Percentiles rank a stretch among this genome's conserved stretches.
Conservation (phyloP, 1,140 invertebrate genomes). For the Leguminivora glycinivorella region DNA sequence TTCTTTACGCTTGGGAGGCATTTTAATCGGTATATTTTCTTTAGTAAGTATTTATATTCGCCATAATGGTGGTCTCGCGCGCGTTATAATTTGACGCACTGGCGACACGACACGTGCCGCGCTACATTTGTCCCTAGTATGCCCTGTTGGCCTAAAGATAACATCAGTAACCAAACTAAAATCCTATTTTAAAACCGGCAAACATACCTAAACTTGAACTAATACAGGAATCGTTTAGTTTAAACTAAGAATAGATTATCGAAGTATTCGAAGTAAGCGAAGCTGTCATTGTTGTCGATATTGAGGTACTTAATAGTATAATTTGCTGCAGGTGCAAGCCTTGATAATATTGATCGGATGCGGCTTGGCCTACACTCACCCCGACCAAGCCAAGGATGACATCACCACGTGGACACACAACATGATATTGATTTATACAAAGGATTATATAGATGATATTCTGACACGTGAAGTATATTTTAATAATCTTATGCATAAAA, state of each 20-base stretch:
- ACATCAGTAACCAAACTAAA: no score
- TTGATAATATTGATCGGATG: conserved; percentile 41
- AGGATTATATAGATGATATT: conserved; percentile 44
- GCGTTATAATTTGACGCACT: no score
- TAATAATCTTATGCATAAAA: background rate
- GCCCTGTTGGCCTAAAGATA: no score
- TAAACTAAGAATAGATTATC: no score
- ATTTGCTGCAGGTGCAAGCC: conserved; percentile 50
- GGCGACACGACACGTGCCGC: no score
- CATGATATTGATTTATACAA: conserved; percentile 51
- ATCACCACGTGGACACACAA: conserved; percentile 44
- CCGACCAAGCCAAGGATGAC: conserved; percentile 43
- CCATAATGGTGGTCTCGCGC: no score
- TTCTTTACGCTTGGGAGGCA: conserved; percentile 64
- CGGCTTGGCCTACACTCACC: conserved; percentile 43
- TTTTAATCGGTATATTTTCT: conserved; percentile 61
- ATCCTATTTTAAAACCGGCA: no score
- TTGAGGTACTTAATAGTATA: conserved; percentile 24
- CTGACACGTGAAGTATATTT: conserved; percentile 42
- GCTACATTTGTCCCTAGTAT: no score
- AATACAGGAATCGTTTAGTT: no score
- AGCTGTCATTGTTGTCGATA: background rate
- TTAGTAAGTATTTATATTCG: conserved; percentile 42
- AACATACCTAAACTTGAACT: no score
- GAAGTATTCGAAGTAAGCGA: no score